These are phyloP conservation scores for Sycophaga agraensis DNA, from an alignment of 1,140 invertebrate genomes.

Conservation along the genomic window DNA sequence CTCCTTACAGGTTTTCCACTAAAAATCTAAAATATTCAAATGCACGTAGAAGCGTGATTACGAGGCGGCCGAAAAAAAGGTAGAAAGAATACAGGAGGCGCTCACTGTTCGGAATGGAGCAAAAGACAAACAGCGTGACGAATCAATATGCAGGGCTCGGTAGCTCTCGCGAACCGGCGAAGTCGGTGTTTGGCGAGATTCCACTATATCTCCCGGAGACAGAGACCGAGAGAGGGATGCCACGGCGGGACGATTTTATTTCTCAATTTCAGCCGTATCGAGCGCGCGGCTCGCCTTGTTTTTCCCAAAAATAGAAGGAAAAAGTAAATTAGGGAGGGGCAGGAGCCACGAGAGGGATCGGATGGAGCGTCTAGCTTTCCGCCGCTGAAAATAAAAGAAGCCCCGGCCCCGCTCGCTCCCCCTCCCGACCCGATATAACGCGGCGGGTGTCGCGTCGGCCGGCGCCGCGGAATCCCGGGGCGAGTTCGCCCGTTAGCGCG, in stretches of 20 bases:
- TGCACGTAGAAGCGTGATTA: not conserved
- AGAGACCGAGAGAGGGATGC: not conserved
- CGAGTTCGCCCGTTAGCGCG: not conserved
- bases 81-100: not conserved
- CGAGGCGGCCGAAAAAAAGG: not conserved
- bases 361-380: not conserved
- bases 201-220: not conserved
- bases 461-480: no score
- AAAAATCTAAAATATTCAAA: not conserved
- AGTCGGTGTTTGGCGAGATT: not conserved
- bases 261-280: conserved; percentile 9
- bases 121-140: no score
- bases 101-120: no score
- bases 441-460: no score
- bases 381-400: not conserved
- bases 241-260: not conserved
- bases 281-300: not conserved
- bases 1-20: not conserved
- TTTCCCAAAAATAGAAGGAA: not conserved
- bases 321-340: no score
- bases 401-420: not conserved
- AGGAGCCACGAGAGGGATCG: not conserved
- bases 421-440: no score
- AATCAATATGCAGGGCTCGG: conserved; percentile 1
- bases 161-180: not conserved